Percentiles rank a stretch among this genome's conserved stretches.
Evolutionary conservation across 1,140 invertebrate genomes (phyloP).

Genomic region (Drosophila truncata): DNA sequence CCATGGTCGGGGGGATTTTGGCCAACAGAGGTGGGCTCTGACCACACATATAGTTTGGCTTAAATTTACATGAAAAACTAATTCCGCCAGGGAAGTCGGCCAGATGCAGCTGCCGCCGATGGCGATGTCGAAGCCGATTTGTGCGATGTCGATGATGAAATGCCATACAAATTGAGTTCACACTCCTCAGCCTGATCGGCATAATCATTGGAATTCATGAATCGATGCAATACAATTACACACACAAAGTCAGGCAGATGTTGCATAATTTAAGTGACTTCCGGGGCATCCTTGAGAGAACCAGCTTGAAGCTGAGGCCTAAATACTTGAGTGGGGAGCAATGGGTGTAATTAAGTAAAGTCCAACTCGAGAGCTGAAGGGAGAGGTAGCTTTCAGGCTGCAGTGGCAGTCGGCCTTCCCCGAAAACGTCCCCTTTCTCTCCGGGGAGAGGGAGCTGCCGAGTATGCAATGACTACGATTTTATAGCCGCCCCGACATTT

Average conservation of each 20-base stretch:
- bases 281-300: conserved; percentile 2
- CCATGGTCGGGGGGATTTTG: conserved; percentile 32
- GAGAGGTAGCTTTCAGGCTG: conserved; percentile 40
- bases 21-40: conserved; percentile 6
- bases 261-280: conserved; percentile 72
- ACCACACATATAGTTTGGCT: conserved; percentile 57
- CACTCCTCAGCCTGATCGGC: conserved; percentile 69
- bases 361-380: not conserved
- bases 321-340: conserved; percentile 4
- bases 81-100: conserved; percentile 52
- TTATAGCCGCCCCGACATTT: conserved; percentile 67
- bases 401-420: conserved; percentile 18
- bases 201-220: conserved; percentile 79
- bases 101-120: conserved; percentile 38
- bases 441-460: conserved; percentile 45
- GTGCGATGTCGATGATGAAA: conserved; percentile 37
- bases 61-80: conserved; percentile 83
- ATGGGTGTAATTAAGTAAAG: conserved; percentile 66
- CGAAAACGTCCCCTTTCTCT: not conserved
- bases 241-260: conserved; percentile 36
- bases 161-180: conserved; percentile 72
- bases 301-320: not conserved
- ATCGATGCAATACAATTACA: conserved; percentile 62
- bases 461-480: conserved; percentile 61
- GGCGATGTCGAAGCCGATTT: conserved; percentile 38